Percentiles rank a stretch among this genome's conserved stretches.
phyloP scores from a whole-genome alignment of 2,797 vertebrate genomes.

The Darevskia mixta region DNA sequence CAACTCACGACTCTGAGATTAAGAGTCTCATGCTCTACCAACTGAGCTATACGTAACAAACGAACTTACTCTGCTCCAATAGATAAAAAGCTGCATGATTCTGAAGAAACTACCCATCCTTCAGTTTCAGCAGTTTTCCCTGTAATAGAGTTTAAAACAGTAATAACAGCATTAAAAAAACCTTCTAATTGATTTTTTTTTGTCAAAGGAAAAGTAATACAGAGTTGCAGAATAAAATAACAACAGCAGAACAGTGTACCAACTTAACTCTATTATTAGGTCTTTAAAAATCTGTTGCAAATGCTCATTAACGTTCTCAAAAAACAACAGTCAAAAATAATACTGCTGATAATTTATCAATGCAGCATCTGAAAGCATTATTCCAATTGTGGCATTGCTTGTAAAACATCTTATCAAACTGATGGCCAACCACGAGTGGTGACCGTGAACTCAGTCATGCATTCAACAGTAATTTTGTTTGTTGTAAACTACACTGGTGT shows the following conservation, averaged over 20 bases:
- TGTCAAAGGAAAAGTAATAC: too few relatives aligned
- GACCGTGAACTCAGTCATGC: neutral
- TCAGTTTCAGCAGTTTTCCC: slow-evolving; percentile 90
- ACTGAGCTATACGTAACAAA: slow-evolving; percentile 8
- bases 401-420: neutral
- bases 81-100: slow-evolving; percentile 98
- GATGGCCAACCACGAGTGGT: neutral
- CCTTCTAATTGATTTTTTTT: too few relatives aligned
- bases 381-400: neutral
- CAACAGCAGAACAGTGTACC: too few relatives aligned
- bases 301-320: neutral
- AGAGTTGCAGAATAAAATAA: too few relatives aligned
- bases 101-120: slow-evolving; percentile 98
- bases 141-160: slow-evolving; percentile 69
- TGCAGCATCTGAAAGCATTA: neutral
- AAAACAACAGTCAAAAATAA: neutral
- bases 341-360: slow-evolving; percentile 14
- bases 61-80: slow-evolving; percentile 93
- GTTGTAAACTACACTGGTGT: neutral
- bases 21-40: too few relatives aligned
- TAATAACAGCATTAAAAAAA: slow-evolving; percentile 8
- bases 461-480: neutral
- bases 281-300: neutral
- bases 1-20: too few relatives aligned
- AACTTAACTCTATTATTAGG: neutral